Evolutionary conservation across 2,113 vertebrate genomes (phyloP).

Genomic region (Illadopsis cleaveri): DNA sequence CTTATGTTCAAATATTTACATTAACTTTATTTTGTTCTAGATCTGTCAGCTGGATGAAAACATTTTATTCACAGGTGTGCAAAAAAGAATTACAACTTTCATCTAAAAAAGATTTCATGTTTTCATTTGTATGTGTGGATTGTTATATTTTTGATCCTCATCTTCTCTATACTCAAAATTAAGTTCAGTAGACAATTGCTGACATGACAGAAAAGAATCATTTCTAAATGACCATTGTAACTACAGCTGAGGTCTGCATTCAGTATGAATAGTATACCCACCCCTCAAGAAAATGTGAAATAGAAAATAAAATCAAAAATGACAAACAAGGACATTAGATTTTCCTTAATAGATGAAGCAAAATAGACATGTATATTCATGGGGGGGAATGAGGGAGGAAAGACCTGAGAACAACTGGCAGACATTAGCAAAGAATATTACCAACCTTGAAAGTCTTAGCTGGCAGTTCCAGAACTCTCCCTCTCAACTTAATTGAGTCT

Average conservation of each 20-base stretch:
- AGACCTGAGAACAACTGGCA: background rate
- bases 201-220: background rate
- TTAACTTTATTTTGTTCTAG: background rate
- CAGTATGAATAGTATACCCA: background rate
- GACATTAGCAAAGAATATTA: background rate
- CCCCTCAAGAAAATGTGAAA: background rate
- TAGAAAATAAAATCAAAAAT: background rate
- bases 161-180: background rate
- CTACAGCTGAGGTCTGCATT: background rate
- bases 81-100: background rate
- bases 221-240: background rate
- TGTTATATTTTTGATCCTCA: background rate
- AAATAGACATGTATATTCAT: background rate
- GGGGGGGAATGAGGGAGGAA: rapidly evolving
- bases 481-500: background rate
- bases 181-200: background rate
- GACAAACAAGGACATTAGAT: background rate
- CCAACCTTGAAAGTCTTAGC: background rate
- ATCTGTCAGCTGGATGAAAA: background rate
- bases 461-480: background rate
- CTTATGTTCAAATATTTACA: background rate
- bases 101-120: rapidly evolving
- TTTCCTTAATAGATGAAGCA: background rate
- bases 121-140: background rate
- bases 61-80: background rate